Percentiles rank a stretch among this genome's conserved stretches.
Conservation (phyloP, 2,888 invertebrate genomes). For the Gisinianus flammeolus region DNA sequence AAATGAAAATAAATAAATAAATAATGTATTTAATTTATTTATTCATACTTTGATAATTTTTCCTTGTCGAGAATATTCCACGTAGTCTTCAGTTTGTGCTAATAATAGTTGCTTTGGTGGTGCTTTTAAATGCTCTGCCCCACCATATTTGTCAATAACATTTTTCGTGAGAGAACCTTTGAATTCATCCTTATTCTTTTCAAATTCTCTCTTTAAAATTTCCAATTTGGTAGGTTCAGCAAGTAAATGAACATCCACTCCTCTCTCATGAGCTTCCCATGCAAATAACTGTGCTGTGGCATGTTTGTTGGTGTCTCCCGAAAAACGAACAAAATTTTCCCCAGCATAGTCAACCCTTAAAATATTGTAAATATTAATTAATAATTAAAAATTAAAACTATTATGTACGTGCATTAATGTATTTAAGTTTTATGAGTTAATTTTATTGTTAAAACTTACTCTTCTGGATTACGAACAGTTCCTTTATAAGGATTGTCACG, state of each 20-base stretch:
- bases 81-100: conserved; percentile 95
- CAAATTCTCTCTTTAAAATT: conserved; percentile 85
- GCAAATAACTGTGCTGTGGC: conserved; percentile 93
- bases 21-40: neutral
- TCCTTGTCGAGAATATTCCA: conserved; percentile 93
- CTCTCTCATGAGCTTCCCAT: conserved; percentile 93
- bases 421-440: no score
- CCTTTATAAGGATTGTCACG: conserved; percentile 89
- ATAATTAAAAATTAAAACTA: neutral
- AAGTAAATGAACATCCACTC: conserved; percentile 91
- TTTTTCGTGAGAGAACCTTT: conserved; percentile 81
- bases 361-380: conserved; percentile 39
- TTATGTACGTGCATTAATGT: neutral
- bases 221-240: conserved; percentile 98
- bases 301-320: conserved; percentile 91
- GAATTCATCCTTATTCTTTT: conserved; percentile 85
- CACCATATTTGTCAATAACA: conserved; percentile 92
- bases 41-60: conserved; percentile 67
- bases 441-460: no score
- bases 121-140: conserved; percentile 85
- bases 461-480: conserved; percentile 64
- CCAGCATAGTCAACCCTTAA: conserved; percentile 80
- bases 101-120: conserved; percentile 87
- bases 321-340: conserved; percentile 94
- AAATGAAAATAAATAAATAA: neutral